These are phyloP conservation scores for Aythya fuligula DNA, from an alignment of 2,797 vertebrate genomes.

Conservation along the genomic window DNA sequence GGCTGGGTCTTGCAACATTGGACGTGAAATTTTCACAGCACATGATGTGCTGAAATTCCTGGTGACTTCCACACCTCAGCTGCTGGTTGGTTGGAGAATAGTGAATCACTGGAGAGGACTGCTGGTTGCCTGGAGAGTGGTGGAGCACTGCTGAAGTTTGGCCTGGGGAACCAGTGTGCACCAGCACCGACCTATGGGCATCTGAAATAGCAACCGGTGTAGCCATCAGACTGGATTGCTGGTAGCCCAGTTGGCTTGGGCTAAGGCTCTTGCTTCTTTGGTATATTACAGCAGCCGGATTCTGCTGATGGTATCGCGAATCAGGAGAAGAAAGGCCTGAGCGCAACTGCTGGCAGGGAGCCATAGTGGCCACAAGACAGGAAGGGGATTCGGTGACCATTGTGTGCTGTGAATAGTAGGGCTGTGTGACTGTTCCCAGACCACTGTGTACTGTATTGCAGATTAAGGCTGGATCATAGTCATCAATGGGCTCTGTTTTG, in stretches of 20 bases:
- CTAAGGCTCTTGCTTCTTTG: slow-evolving; percentile 89
- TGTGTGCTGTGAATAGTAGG: slow-evolving; percentile 90
- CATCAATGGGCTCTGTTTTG: slow-evolving; percentile 95
- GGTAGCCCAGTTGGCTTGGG: slow-evolving; percentile 85
- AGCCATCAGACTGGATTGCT: slow-evolving; percentile 80
- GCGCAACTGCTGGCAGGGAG: slow-evolving; percentile 91
- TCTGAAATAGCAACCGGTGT: slow-evolving; percentile 82
- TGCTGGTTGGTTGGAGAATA: slow-evolving; percentile 92
- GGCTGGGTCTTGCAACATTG: slow-evolving; percentile 72
- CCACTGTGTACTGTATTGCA: slow-evolving; percentile 87
- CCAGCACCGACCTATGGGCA: slow-evolving; percentile 92
- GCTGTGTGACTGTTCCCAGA: slow-evolving; percentile 87
- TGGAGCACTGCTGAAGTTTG: slow-evolving; percentile 79
- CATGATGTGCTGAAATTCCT: slow-evolving; percentile 89
- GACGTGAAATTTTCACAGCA: slow-evolving; percentile 90
- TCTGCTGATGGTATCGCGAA: slow-evolving; percentile 90
- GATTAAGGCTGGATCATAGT: slow-evolving; percentile 90
- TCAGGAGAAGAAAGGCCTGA: slow-evolving; percentile 86
- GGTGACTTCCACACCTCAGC: slow-evolving; percentile 84
- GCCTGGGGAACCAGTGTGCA: slow-evolving; percentile 89
- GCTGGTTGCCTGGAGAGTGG: slow-evolving; percentile 73
- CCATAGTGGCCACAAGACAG: slow-evolving; percentile 86
- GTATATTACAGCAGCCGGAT: slow-evolving; percentile 87
- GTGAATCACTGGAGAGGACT: slow-evolving; percentile 85
- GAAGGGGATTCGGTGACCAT: slow-evolving; percentile 86